Evolutionary conservation across 2,113 vertebrate species (phyloP), one percentile per base, ranked within the genome.

Genomic region (Chascanopsetta lugubris): DNA sequence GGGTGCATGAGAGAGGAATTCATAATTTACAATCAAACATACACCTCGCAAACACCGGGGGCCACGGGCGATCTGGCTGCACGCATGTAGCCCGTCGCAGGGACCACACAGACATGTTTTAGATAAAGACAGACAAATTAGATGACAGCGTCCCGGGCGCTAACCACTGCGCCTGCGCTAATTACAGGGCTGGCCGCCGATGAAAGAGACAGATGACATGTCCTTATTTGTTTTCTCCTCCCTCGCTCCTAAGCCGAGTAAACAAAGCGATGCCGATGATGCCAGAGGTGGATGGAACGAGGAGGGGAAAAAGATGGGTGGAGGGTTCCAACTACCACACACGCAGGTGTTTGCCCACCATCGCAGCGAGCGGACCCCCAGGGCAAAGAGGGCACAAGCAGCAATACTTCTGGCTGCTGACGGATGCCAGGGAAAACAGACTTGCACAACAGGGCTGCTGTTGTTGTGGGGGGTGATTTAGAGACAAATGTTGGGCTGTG

Each of bases 51-150:
- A 83, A 87, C 77, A 90, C 66, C 46, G 59, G 54, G n/a, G 78
- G 85, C 84, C 84, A 86, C 78, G 72, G 75, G 75, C 72, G 46
- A 80, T 79, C 63, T 66, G 13, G 22, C 79, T 48, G 82, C 77
- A 84, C 50, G 61, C 83, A 84, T 71, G 69, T 73, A 87, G 47
- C 70, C 40, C 0, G 61, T 69, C 77, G 51, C 24, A 68, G 76
- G 88, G 89, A 90, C 92, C 92, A 92, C 91, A 91, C 87, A 89
- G 88, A 88, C 88, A 82, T 90, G 88, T 91, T 90, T 89, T 75
- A 89, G 83, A 91, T 89, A 89, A 91, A 91, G 87, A 89, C 89
- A 88, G 91, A 92, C 92, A 92, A 93, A 93, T 93, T 92, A 93
- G 89, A 92, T 75, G 72, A 90, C 88, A 90, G 84, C 80, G 66